These are phyloP conservation scores for Trichopria drosophilae DNA, from an alignment of 2,888 invertebrate genomes.

Conservation along the genomic window DNA sequence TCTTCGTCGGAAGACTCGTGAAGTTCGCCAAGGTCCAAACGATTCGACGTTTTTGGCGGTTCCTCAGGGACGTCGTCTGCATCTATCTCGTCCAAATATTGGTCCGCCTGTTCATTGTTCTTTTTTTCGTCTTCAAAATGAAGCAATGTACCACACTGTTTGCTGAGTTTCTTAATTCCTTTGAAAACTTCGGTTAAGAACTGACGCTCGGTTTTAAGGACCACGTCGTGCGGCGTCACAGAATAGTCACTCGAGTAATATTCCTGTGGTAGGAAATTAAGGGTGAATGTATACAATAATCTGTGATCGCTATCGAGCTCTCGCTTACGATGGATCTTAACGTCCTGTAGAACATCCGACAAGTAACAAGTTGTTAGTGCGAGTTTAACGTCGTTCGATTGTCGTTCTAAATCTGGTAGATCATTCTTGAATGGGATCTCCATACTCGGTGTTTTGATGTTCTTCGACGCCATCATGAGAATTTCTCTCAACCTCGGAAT, in stretches of 20 bases:
- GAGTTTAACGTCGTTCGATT: slow-evolving; percentile 68
- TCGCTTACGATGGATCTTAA: slow-evolving; percentile 67
- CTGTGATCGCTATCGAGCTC: slow-evolving; percentile 61
- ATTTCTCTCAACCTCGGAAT: slow-evolving; percentile 96
- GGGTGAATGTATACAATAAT: slow-evolving; percentile 69
- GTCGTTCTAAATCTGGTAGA: slow-evolving; percentile 60
- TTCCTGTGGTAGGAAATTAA: slow-evolving; percentile 74
- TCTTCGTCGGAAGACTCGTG: slow-evolving; percentile 72
- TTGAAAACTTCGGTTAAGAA: slow-evolving; percentile 73
- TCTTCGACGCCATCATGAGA: slow-evolving; percentile 91
- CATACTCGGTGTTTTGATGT: slow-evolving; percentile 95
- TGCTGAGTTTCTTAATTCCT: slow-evolving; percentile 65
- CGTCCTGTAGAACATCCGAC: slow-evolving; percentile 75
- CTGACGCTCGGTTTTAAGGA: slow-evolving; percentile 73
- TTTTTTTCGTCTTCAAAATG: slow-evolving; percentile 57
- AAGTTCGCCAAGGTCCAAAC: slow-evolving; percentile 47
- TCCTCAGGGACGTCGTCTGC: slow-evolving; percentile 55
- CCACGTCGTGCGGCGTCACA: slow-evolving; percentile 70
- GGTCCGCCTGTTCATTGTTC: slow-evolving; percentile 48
- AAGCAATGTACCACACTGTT: slow-evolving; percentile 60
- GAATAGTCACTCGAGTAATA: slow-evolving; percentile 75
- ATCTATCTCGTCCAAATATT: slow-evolving; percentile 51
- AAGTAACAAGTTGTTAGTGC: slow-evolving; percentile 79
- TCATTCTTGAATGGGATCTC: slow-evolving; percentile 78
- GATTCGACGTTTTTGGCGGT: not conserved